phyloP scores from a whole-genome alignment of 2,113 vertebrate genomes.

The Heterochromis multidens region DNA sequence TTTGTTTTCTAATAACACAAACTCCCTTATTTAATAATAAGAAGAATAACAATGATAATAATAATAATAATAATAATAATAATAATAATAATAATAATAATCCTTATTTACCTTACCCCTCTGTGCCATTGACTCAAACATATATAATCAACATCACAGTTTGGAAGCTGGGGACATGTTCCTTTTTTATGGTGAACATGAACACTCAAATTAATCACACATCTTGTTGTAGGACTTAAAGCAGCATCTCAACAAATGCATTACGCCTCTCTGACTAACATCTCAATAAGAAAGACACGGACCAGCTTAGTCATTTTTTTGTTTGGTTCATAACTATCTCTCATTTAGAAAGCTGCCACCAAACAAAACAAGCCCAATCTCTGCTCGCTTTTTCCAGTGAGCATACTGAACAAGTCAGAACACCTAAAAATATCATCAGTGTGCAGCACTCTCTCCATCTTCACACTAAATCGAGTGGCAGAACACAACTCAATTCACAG shows the following conservation, averaged over 20 bases:
- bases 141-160: accelerated
- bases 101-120: no score
- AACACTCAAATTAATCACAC: not conserved
- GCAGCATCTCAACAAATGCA: not conserved
- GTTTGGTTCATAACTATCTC: not conserved
- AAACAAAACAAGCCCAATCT: not conserved
- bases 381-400: not conserved
- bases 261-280: not conserved
- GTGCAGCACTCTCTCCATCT: constrained; percentile 32
- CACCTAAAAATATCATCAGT: constrained; percentile 53
- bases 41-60: no score
- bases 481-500: constrained; percentile 45
- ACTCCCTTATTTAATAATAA: not conserved
- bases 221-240: not conserved
- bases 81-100: no score
- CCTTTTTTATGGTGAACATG: not conserved
- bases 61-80: no score
- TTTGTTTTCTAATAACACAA: not conserved
- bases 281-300: accelerated
- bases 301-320: not conserved
- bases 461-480: constrained; percentile 60
- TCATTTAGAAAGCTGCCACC: not conserved
- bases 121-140: not conserved
- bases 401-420: not conserved
- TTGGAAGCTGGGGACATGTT: not conserved